Conservation (phyloP, 2,888 invertebrate species). For the Masnerella sp. region DNA sequence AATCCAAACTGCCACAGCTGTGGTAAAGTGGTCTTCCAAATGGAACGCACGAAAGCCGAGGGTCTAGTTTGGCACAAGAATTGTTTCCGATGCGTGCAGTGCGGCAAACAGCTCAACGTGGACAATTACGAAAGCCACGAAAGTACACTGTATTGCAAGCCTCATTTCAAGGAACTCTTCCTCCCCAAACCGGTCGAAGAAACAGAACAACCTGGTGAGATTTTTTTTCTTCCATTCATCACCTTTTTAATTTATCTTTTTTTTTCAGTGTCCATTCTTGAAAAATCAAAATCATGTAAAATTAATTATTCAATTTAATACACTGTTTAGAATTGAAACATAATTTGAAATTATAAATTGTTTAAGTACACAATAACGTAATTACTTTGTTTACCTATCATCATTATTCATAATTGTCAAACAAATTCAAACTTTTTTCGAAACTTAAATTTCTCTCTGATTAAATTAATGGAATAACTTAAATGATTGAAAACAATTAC, state of each 20-base stretch:
- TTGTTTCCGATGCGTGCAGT: slow-evolving; percentile 96
- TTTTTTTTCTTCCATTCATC: slow-evolving; percentile 31
- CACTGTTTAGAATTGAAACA: no score
- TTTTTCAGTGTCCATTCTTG: no score
- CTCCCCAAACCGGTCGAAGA: slow-evolving; percentile 92
- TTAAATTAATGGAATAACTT: no score
- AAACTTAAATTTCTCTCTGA: no score
- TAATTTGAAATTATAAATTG: no score
- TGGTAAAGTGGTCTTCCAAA: slow-evolving; percentile 94
- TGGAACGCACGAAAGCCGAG: slow-evolving; percentile 97
- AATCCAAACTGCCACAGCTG: slow-evolving; percentile 89
- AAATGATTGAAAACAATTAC: no score
- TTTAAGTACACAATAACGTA: no score
- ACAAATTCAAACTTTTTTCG: no score
- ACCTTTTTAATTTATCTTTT: slow-evolving; percentile 33
- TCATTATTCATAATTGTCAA: no score
- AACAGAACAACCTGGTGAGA: slow-evolving; percentile 83
- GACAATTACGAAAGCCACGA: slow-evolving; percentile 96
- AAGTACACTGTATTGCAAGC: slow-evolving; percentile 92
- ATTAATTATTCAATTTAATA: no score
- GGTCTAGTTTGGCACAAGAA: slow-evolving; percentile 94
- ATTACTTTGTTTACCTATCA: no score
- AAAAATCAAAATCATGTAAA: no score
- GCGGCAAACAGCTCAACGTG: slow-evolving; percentile 94
- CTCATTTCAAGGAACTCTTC: slow-evolving; percentile 95